Evolutionary conservation across 23 tunicate genomes (phyloP), one percentile per base, ranked within the genome.

Genomic region (Diplosoma virens): DNA sequence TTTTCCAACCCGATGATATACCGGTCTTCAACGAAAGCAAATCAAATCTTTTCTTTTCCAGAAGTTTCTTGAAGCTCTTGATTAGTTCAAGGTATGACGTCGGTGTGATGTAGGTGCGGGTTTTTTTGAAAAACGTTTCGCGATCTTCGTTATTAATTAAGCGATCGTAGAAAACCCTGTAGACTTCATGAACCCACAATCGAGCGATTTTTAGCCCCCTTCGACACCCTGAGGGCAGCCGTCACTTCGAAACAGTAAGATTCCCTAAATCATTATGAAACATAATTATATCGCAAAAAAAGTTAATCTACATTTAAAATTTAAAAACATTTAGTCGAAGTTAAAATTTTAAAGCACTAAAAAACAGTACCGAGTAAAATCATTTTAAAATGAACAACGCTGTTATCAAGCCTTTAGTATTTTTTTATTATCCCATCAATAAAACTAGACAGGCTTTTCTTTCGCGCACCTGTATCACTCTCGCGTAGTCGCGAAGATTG

Each of bases 181-280:
- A 89, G 53, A 89, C 96, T 71, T 89, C 96, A 60, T 89, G 96
- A 16, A 89, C 84, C 96, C 96, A 89, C 47, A 89, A 55, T 1
- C 96, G 80, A 53, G 88, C 84, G 23, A 89, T 59, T 52, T 89
- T 89, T 75, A 71, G 18, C 88, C 88, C 2, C 96, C 96, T 2
- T 50, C 69, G 1, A 79, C 60, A 48, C 96, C 96, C 78, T 86
- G 64, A 16, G 88, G 88, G 55, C 96, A 89, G 21, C 79, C 50
- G 31, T 89, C 96, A 53, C 96, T 82, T 59, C 88, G 88, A 11
- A 89, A 89, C 30, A 89, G 69, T 54, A 89, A 48, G 18, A 89
- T 79, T 14, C 96, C 96, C 88, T 88, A 61, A 0, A 41, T 7
- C 14, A 41, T 41, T 14, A 41, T n/a, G n/a, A n/a, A n/a, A n/a